A percentile compares a stretch with the other conserved stretches of the same genome.
phyloP scores from a whole-genome alignment of 1,140 invertebrate genomes.

The Coptotermes formosanus region DNA sequence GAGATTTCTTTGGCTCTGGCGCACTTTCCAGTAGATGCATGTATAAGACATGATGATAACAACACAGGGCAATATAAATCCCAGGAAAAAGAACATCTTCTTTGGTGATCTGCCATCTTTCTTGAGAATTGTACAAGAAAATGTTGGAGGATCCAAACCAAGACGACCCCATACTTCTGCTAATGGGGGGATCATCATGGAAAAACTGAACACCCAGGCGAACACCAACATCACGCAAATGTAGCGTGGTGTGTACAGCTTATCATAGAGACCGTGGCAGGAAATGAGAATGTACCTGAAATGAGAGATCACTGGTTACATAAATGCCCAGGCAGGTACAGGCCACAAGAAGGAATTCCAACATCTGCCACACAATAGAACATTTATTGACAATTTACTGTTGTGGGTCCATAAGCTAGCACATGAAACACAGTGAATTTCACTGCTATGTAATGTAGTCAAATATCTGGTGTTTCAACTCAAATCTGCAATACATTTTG shows the following conservation, averaged over 20 bases:
- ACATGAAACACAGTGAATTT: too few relatives aligned
- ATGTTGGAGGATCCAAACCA: constrained; percentile 71
- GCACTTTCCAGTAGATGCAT: constrained; percentile 79
- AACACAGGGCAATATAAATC: constrained; percentile 76
- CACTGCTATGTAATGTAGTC: too few relatives aligned
- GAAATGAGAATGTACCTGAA: constrained; percentile 80
- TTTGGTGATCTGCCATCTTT: constrained; percentile 76
- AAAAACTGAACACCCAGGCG: constrained; percentile 69
- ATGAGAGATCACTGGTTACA: constrained; percentile 32
- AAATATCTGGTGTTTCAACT: too few relatives aligned
- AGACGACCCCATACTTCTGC: constrained; percentile 79
- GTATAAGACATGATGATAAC: constrained; percentile 81
- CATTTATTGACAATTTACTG: too few relatives aligned
- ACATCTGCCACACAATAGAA: too few relatives aligned
- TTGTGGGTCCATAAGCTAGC: too few relatives aligned
- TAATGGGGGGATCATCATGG: constrained; percentile 70
- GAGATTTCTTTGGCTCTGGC: constrained; percentile 67
- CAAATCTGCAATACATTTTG: too few relatives aligned
- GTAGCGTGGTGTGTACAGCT: constrained; percentile 65
- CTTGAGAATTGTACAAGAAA: constrained; percentile 79
- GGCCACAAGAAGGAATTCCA: too few relatives aligned
- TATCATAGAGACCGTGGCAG: constrained; percentile 68
- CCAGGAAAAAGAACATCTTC: constrained; percentile 79
- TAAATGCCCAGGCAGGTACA: too few relatives aligned
- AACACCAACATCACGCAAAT: constrained; percentile 72